phyloP scores from a whole-genome alignment of 2,888 invertebrate species.

The Tetragnatha montana region DNA sequence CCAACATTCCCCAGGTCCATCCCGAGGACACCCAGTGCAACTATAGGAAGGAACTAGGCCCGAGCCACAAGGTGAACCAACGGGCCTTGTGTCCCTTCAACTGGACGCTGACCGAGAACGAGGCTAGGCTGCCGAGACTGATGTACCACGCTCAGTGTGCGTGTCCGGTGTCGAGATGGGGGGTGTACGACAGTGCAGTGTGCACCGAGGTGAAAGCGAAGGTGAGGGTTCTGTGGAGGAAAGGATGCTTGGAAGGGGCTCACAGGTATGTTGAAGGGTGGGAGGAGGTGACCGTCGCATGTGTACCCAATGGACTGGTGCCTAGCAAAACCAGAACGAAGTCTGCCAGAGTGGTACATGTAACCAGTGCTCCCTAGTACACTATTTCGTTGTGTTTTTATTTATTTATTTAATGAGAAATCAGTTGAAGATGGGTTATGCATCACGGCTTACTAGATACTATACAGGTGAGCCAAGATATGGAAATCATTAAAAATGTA shows the following conservation, averaged over 20 bases:
- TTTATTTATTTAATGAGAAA: background rate
- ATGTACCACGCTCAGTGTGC: conserved; percentile 37
- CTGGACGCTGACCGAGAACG: conserved; percentile 28
- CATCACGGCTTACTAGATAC: too few species aligned
- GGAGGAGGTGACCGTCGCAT: conserved; percentile 52
- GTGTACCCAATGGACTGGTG: conserved; percentile 22
- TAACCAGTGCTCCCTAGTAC: too few species aligned
- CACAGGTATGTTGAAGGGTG: conserved; percentile 48
- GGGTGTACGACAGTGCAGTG: too few species aligned
- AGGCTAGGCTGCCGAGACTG: conserved; percentile 36
- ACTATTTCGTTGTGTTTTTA: background rate
- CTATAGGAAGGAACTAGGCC: background rate
- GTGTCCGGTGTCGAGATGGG: conserved; percentile 21
- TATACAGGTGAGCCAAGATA: too few species aligned
- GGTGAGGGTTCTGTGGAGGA: conserved; percentile 50
- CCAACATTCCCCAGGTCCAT: background rate
- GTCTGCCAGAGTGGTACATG: too few species aligned
- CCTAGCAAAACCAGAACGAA: too few species aligned
- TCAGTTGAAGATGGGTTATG: too few species aligned
- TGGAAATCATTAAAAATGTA: too few species aligned
- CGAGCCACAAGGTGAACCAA: conserved; percentile 72
- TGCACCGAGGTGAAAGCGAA: conserved; percentile 34
- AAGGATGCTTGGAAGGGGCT: conserved; percentile 2
- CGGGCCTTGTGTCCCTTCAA: conserved; percentile 56
- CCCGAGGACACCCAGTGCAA: conserved; percentile 5